A percentile compares a stretch with the other conserved stretches of the same genome.
Evolutionary conservation across 2,113 vertebrate genomes (phyloP).

Genomic region (Sterna hirundo): DNA sequence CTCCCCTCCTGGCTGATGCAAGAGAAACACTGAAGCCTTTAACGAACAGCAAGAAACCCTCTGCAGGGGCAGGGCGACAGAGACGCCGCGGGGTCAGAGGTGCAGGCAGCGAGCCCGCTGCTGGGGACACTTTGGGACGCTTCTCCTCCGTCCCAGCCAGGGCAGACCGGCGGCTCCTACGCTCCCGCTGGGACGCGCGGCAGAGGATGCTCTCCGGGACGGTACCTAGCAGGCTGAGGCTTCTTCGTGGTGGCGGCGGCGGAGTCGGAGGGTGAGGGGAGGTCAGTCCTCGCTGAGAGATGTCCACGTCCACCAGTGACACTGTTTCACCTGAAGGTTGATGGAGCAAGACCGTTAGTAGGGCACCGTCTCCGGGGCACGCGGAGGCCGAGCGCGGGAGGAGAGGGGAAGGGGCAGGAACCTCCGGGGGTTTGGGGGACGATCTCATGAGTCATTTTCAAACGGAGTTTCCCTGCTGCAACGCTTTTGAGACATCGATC

Average conservation of each 20-base stretch:
- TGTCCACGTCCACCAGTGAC: constrained; percentile 95
- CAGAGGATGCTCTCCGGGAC: neutral
- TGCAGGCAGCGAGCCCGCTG: neutral
- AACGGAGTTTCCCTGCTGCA: fast-evolving
- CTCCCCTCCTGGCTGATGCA: neutral
- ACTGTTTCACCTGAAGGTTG: constrained; percentile 88
- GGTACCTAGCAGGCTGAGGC: constrained; percentile 94
- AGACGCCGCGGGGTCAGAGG: fast-evolving
- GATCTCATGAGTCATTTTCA: fast-evolving
- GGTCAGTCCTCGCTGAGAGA: constrained; percentile 87
- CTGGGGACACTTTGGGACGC: neutral
- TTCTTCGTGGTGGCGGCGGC: constrained; percentile 91
- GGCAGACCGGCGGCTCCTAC: fast-evolving
- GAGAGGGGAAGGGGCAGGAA: neutral
- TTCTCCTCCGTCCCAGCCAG: neutral
- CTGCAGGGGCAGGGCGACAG: neutral
- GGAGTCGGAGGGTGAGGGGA: constrained; percentile 93
- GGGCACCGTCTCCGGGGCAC: neutral
- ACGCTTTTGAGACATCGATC: fast-evolving
- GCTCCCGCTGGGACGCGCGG: fast-evolving
- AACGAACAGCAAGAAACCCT: fast-evolving
- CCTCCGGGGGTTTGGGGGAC: neutral
- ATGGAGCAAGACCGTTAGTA: neutral
- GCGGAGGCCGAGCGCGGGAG: neutral
- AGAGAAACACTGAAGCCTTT: neutral